phyloP scores from a whole-genome alignment of 1,140 invertebrate species.

The Anastatus disparis region DNA sequence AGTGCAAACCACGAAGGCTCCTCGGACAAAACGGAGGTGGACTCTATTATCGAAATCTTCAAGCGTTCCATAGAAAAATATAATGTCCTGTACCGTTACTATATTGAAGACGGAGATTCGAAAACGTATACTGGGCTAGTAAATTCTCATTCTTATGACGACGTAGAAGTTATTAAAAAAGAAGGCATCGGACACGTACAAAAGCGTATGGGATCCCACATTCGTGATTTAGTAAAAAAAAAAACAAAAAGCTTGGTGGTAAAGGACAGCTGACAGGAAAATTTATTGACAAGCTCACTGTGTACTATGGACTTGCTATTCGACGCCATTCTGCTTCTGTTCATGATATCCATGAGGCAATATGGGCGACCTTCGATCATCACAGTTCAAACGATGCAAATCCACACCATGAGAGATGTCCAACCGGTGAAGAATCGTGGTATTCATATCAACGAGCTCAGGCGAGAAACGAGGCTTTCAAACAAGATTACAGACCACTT shows the following conservation, averaged over 20 bases:
- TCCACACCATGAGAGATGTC: background rate
- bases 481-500: constrained; percentile 2
- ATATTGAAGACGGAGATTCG: constrained; percentile 2
- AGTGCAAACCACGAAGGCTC: background rate
- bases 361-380: constrained; percentile 38
- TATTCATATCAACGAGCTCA: constrained; percentile 50
- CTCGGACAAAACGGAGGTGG: constrained; percentile 17
- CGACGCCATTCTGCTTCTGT: background rate
- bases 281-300: constrained; percentile 20
- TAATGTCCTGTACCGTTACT: background rate
- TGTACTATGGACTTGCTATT: background rate
- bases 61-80: background rate
- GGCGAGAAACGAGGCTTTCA: constrained; percentile 24
- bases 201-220: constrained; percentile 43
- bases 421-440: constrained; percentile 41
- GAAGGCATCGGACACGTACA: constrained; percentile 48
- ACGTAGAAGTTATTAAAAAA: constrained; percentile 42
- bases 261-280: background rate
- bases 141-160: background rate
- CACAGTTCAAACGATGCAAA: constrained; percentile 40
- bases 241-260: background rate
- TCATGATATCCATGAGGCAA: constrained; percentile 34
- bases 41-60: background rate
- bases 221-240: too few relatives aligned
- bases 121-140: background rate